phyloP scores from a whole-genome alignment of 2,113 vertebrate genomes.

The Pseudopipra pipra region DNA sequence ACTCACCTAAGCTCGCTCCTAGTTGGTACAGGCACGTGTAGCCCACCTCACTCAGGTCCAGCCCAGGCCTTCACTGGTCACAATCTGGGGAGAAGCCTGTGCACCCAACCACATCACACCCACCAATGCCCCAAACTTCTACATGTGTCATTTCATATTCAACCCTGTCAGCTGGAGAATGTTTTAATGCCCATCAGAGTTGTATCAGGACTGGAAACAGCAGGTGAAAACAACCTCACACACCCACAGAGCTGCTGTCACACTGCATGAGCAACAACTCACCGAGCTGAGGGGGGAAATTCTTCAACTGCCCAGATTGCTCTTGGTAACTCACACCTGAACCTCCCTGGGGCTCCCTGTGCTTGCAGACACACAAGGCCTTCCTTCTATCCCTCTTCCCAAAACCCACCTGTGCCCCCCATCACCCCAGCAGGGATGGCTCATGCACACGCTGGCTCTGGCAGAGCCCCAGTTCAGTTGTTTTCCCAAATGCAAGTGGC shows the following conservation, averaged over 20 bases:
- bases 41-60: not conserved
- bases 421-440: too few species aligned
- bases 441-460: accelerated
- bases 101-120: not conserved
- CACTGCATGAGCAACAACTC: accelerated
- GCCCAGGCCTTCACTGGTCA: not conserved
- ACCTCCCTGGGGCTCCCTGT: accelerated
- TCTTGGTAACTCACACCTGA: not conserved
- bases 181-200: not conserved
- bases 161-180: accelerated
- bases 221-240: accelerated
- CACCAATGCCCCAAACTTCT: not conserved
- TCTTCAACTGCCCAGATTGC: not conserved
- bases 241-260: not conserved
- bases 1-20: not conserved
- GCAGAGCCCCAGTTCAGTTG: not conserved
- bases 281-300: accelerated
- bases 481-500: not conserved
- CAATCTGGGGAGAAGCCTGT: not conserved
- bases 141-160: not conserved
- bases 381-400: not conserved
- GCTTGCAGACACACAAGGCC: accelerated
- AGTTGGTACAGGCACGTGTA: not conserved
- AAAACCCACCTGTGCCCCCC: accelerated
- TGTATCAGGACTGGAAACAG: accelerated